Evolutionary conservation across 2,888 invertebrate genomes (phyloP).

Genomic region (Dryobota labecula): DNA sequence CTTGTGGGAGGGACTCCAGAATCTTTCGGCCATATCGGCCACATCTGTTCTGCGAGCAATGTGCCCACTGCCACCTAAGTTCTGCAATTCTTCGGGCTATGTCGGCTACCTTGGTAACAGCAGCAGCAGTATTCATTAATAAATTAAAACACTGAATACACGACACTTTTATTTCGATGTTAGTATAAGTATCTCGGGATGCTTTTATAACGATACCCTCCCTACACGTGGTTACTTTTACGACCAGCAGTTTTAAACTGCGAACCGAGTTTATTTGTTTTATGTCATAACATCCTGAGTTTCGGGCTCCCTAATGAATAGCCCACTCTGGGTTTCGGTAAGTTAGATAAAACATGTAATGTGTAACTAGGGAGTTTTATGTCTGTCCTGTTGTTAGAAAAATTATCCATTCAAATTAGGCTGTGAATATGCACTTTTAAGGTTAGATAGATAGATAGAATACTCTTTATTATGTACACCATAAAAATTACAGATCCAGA

Average conservation of each 20-base stretch:
- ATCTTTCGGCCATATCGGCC: no score
- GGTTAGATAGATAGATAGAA: no score
- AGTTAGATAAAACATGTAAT: conserved; percentile 30
- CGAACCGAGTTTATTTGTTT: conserved; percentile 66
- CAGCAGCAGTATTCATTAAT: neutral
- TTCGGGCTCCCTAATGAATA: conserved; percentile 29
- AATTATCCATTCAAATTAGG: neutral
- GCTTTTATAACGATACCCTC: neutral
- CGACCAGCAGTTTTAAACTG: conserved; percentile 60
- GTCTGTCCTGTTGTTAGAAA: neutral
- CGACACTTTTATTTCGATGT: neutral
- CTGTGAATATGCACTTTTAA: neutral
- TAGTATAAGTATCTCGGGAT: neutral
- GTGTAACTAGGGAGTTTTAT: conserved; percentile 10
- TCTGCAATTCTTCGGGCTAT: no score
- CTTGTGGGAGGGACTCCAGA: no score
- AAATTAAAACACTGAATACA: neutral
- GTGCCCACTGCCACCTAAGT: no score
- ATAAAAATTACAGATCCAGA: no score
- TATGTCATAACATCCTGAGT: conserved; percentile 70
- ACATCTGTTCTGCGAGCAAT: no score
- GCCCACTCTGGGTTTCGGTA: conserved; percentile 19
- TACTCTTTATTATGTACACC: no score
- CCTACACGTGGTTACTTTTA: conserved; percentile 59
- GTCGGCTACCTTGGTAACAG: no score